A percentile compares a stretch with the other conserved stretches of the same genome.
Evolutionary conservation across 2,888 invertebrate species (phyloP).

Genomic region (Lasius platythorax): DNA sequence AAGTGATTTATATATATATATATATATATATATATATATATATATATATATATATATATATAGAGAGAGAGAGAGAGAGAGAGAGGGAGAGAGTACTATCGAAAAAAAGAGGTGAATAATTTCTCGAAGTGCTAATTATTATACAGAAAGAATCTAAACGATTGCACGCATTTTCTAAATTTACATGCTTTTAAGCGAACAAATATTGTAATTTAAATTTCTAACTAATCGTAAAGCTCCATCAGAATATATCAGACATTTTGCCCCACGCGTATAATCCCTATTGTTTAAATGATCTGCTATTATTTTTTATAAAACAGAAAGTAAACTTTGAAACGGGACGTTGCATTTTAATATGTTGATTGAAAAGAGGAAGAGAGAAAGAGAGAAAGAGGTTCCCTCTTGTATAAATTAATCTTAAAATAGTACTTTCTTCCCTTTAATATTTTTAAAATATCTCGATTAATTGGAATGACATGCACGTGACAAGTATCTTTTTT

Average conservation of each 20-base stretch:
- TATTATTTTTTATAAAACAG: conserved; percentile 3
- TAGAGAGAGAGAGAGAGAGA: too few species aligned
- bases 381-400: background rate
- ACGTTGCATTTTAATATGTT: conserved; percentile 17
- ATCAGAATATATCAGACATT: background rate
- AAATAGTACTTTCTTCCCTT: background rate
- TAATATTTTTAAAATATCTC: background rate
- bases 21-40: background rate
- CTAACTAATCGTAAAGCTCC: background rate
- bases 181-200: background rate
- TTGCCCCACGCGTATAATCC: background rate
- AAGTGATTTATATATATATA: background rate
- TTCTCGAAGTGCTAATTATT: background rate
- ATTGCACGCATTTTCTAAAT: background rate
- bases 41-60: background rate
- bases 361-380: background rate
- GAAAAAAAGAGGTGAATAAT: too few species aligned
- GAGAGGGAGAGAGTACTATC: too few species aligned
- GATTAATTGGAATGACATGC: background rate
- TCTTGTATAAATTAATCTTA: conserved; percentile 12
- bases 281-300: background rate
- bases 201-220: background rate
- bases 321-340: background rate
- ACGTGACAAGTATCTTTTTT: background rate
- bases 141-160: background rate